Evolutionary conservation across 2,797 vertebrate genomes (phyloP), one percentile per base, ranked within the genome.

Genomic region (Menidia menidia): DNA sequence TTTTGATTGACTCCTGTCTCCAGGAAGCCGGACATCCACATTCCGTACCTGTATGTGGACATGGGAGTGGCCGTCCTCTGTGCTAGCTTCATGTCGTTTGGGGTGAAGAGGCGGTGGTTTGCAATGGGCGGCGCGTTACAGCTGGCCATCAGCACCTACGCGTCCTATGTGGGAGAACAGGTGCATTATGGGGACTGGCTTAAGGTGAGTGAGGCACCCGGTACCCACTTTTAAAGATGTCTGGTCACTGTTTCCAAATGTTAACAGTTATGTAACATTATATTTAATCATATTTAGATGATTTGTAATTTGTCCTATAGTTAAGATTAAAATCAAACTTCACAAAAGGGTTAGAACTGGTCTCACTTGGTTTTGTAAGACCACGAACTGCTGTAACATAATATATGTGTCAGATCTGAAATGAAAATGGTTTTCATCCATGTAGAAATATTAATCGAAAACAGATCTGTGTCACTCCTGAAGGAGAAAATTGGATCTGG

Each of bases 41-140:
- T 98, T 10, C 97, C 97, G 0, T 98, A 97, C 88, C 90, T 99
- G 75, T 98, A 98, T 15, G 86, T 98, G 66, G 97, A 99, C 88
- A 95, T 99, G 95, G 97, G 94, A 7, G 96, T 90, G 0, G 95
- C 97, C 0, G 97, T 98, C 68, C 88, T 99, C 45, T 98, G 96
- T 1, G 96, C 97, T 82, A 98, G 97, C 77, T 99, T 99, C 90
- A 98, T 99, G 97, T 98, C 97, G 0, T 98, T 98, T 1, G 97
- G 97, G 0, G 97, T 99, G 79, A 99, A 98, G 90, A 95, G 97
- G 31, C 94, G 97, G 65, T 98, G 97, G 97, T 99, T 99, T 53
- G 96, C 97, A 0, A 81, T 97, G 77, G 95, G 88, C 0, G 93
- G 97, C 0, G 97, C 97, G 0, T 44, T 97, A 3, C 96, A 99